Conservation (phyloP, 1,140 invertebrate genomes). For the Polyergus mexicanus region DNA sequence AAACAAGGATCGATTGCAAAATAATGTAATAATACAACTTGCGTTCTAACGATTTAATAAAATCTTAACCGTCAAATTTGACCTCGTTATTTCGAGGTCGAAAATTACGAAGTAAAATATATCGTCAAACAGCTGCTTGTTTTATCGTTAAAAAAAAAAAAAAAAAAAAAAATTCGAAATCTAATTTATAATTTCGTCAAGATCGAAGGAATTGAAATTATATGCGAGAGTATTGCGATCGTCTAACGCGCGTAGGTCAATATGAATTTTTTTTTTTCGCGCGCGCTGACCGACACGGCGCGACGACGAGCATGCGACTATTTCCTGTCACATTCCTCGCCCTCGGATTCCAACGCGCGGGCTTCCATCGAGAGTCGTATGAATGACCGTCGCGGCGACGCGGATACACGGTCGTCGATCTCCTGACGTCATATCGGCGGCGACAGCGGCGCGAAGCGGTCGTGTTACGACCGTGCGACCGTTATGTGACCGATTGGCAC, state of each 20-base stretch:
- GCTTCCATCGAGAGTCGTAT: slow-evolving; percentile 68
- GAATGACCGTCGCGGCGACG: slow-evolving; percentile 73
- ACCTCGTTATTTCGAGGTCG: not conserved
- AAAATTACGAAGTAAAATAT: not conserved
- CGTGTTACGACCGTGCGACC: slow-evolving; percentile 83
- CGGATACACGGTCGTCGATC: slow-evolving; percentile 71
- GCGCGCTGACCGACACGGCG: not conserved
- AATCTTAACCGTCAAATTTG: not conserved
- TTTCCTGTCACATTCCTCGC: slow-evolving; percentile 61
- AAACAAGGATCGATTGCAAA: slow-evolving; percentile 12
- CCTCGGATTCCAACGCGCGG: slow-evolving; percentile 54
- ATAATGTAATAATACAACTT: not conserved
- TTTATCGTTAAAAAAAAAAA: no score
- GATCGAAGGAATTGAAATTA: not conserved
- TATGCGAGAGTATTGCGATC: not conserved
- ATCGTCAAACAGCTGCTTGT: not conserved
- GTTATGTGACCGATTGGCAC: slow-evolving; percentile 85
- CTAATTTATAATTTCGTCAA: slow-evolving; percentile 18
- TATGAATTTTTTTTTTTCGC: not conserved
- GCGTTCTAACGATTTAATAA: not conserved
- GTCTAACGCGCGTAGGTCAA: not conserved
- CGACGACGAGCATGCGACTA: slow-evolving; percentile 42
- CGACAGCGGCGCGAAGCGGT: slow-evolving; percentile 72
- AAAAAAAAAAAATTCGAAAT: no score
- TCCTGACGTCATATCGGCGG: slow-evolving; percentile 76